Conservation (phyloP, 2,888 invertebrate genomes). For the Eudemis profundana region DNA sequence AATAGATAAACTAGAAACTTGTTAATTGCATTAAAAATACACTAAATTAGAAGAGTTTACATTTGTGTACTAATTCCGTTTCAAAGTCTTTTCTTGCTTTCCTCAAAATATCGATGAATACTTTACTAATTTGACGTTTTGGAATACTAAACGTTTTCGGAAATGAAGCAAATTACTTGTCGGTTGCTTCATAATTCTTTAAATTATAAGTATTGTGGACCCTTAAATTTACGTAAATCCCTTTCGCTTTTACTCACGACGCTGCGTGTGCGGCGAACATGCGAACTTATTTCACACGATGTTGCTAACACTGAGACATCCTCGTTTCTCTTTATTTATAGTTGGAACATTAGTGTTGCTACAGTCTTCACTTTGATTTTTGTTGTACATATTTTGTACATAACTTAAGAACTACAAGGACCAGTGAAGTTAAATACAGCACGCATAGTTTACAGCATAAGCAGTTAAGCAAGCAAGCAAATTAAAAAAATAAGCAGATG, state of each 20-base stretch:
- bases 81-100: neutral
- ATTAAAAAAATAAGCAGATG: too few relatives aligned
- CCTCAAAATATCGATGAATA: neutral
- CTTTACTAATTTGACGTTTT: neutral
- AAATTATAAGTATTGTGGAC: slow-evolving; percentile 44
- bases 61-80: neutral
- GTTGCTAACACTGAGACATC: slow-evolving; percentile 48
- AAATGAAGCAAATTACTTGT: slow-evolving; percentile 6
- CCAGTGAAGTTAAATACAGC: too few relatives aligned
- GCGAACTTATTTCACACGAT: slow-evolving; percentile 70
- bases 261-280: slow-evolving; percentile 68
- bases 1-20: too few relatives aligned
- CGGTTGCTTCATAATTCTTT: slow-evolving; percentile 26
- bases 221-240: slow-evolving; percentile 64
- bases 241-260: slow-evolving; percentile 73
- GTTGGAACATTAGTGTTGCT: slow-evolving; percentile 25
- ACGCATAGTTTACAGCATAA: too few relatives aligned
- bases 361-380: slow-evolving; percentile 11
- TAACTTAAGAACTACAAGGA: too few relatives aligned
- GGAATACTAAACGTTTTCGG: slow-evolving; percentile 6
- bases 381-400: neutral
- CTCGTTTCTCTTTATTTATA: slow-evolving; percentile 42
- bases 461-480: too few relatives aligned
- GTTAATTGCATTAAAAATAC: too few relatives aligned
- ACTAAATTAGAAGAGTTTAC: too few relatives aligned